These are phyloP conservation scores for Xestia rhomboidea DNA, from an alignment of 2,888 invertebrate species.

Conservation along the genomic window DNA sequence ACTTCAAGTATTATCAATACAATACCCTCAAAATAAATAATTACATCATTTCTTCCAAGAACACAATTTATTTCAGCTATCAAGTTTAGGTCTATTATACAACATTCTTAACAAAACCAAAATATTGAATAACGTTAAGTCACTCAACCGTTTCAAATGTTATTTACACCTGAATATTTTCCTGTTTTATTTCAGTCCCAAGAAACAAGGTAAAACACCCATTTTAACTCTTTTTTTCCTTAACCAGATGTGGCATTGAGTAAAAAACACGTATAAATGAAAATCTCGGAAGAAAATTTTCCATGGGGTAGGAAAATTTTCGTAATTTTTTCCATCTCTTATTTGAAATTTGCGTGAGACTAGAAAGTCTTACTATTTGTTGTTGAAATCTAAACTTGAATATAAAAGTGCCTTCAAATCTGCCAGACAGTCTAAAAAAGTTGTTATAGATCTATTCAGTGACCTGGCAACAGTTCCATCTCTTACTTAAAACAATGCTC, in stretches of 20 bases:
- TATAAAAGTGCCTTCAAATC: not conserved
- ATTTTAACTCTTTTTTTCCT: conserved; percentile 39
- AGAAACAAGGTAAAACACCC: conserved; percentile 34
- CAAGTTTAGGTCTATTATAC: conserved; percentile 9
- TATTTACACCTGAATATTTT: conserved; percentile 36
- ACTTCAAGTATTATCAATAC: not conserved
- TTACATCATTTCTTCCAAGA: not conserved
- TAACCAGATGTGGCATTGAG: conserved; percentile 7
- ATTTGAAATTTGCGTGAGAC: not conserved
- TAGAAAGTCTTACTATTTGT: not conserved
- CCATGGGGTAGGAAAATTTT: not conserved
- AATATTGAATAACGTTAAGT: conserved; percentile 27
- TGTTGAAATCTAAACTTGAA: not conserved
- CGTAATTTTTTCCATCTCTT: not conserved
- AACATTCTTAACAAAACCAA: conserved; percentile 9
- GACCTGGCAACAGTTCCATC: conserved; percentile 32
- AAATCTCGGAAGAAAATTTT: conserved; percentile 1
- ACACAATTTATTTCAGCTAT: not conserved
- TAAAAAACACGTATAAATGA: not conserved
- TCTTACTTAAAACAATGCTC: conserved; percentile 37
- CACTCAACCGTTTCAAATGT: conserved; percentile 20
- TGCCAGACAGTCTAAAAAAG: not conserved
- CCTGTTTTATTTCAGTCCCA: conserved; percentile 33
- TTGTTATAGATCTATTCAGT: conserved; percentile 7
- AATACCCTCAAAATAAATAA: not conserved